Evolutionary conservation across 1,140 invertebrate species (phyloP).

Genomic region (Drosophila aff.): DNA sequence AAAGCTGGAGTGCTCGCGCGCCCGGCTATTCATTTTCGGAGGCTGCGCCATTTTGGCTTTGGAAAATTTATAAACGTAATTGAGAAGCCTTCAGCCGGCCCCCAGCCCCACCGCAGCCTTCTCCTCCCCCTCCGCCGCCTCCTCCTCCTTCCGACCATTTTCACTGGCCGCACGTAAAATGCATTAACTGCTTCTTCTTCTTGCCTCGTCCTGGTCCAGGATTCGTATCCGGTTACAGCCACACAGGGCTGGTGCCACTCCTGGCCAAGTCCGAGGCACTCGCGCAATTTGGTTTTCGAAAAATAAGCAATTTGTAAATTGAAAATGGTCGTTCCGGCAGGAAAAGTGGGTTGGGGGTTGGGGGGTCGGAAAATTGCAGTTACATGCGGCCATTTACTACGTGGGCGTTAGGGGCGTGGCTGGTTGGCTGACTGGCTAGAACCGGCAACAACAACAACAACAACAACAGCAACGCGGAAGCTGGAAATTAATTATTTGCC

Average conservation of each 20-base stretch:
- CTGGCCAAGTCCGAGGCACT: slow-evolving; percentile 73
- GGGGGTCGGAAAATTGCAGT: slow-evolving; percentile 53
- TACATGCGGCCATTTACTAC: slow-evolving; percentile 52
- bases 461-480: slow-evolving; percentile 60
- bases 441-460: background rate
- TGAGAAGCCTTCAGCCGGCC: slow-evolving; percentile 53
- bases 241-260: slow-evolving; percentile 21
- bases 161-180: slow-evolving; percentile 77
- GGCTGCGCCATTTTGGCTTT: slow-evolving; percentile 71
- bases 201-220: slow-evolving; percentile 31
- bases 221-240: slow-evolving; percentile 48
- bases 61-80: slow-evolving; percentile 81
- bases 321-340: slow-evolving; percentile 66
- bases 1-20: slow-evolving; percentile 2
- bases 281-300: slow-evolving; percentile 80
- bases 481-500: slow-evolving; percentile 85
- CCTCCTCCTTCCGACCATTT: slow-evolving; percentile 23
- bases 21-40: slow-evolving; percentile 63
- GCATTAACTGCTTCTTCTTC: slow-evolving; percentile 72
- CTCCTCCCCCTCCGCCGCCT: background rate
- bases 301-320: slow-evolving; percentile 84
- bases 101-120: background rate
- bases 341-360: background rate
- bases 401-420: slow-evolving; percentile 40
- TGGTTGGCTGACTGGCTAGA: slow-evolving; percentile 22